Evolutionary conservation across 2,113 vertebrate species (phyloP), one percentile per base, ranked within the genome.

Genomic region (Gymnorhina tibicen): DNA sequence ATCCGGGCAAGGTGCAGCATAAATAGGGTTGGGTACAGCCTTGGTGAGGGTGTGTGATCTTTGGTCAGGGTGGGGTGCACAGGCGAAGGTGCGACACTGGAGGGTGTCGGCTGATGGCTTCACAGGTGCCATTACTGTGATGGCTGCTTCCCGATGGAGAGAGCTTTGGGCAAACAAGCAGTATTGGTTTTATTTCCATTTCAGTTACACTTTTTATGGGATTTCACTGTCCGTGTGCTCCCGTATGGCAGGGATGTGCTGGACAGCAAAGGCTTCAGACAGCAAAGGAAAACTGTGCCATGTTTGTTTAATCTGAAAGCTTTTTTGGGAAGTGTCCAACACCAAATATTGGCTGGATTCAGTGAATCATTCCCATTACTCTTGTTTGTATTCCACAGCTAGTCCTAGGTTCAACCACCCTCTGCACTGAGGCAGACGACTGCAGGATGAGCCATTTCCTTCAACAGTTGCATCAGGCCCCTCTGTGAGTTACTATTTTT

Each of bases 251-350:
- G 50, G 30, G 56, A 46, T 82, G 33, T 49, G 41, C 64, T 23
- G 32, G 14, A 27, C 27, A 69, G 56, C 41, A 18, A 52, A 46
- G 56, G 37, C 39, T 53, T 63, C 1, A 2, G 23, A 11, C 68
- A 56, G 49, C 4, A 5, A 79, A 90, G 60, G 32, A 72, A 55
- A 87, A 52, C 64, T 6, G 4, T 53, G 52, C 14, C 18, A 1
- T 20, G 46, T 96, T 95, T 92, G 81, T 91, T 94, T 90, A 85
- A 92, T 55, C 24, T 94, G 94, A 94, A 95, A 95, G 94, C 79
- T 95, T 95, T 96, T n/a, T 17, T 93, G 96, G 92, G 82, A 88
- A 73, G 59, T 13, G 13, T 77, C 94, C 91, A 96, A 77, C 55
- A 90, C 33, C 53, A 79, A 80, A n/a, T 23, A 47, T 2, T 53